Evolutionary conservation across 2,888 invertebrate genomes (phyloP), one percentile per base, ranked within the genome.

Genomic region (Harpagoxenus sublaevis): DNA sequence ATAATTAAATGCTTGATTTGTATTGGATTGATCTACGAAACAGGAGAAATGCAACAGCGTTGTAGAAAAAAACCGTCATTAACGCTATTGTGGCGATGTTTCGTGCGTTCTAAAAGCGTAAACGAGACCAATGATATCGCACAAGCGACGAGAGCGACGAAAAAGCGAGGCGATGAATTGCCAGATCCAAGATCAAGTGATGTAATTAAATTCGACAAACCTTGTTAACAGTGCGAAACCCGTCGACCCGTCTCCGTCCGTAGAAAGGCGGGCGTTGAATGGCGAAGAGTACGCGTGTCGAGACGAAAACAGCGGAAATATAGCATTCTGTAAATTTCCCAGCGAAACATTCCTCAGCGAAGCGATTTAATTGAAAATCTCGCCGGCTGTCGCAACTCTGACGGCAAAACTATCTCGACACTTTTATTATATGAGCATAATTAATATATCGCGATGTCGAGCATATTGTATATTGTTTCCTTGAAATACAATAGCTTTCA

Each of bases 131-230:
- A 70, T 79, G 63, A 74, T 85, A 78, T 57, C 68, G 57, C 23
- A 73, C 10, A 28, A 28, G 66, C 10, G 39, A 82, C 31, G 62
- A 35, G 28, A 71, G 35, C 15, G 71, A 48, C 51, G 57, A 83
- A 68, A 66, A 73, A 84, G 71, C 31, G 60, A 42, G 42, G 66
- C 28, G 70, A 84, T 84, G 83, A 71, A 75, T 85, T 55, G 55
- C 62, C 53, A 10, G 42, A 51, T 74, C 31, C 12, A 10, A 55
- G 45, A 28, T 45, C 60, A 53, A 84, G 83, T 73, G 86, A 77
- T 74, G 81, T 85, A 89, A 89, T 87, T 84, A 86, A 83, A 84
- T 86, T 84, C 74, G 83, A 83, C 83, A 81, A 85, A 87, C 68
- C 70, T 84, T 57, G 70, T 85, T 88, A 81, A 53, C 23, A 62